Base-by-base conservation (phyloP, 2,888 invertebrate genomes). In the Morpho deidamia region DNA sequence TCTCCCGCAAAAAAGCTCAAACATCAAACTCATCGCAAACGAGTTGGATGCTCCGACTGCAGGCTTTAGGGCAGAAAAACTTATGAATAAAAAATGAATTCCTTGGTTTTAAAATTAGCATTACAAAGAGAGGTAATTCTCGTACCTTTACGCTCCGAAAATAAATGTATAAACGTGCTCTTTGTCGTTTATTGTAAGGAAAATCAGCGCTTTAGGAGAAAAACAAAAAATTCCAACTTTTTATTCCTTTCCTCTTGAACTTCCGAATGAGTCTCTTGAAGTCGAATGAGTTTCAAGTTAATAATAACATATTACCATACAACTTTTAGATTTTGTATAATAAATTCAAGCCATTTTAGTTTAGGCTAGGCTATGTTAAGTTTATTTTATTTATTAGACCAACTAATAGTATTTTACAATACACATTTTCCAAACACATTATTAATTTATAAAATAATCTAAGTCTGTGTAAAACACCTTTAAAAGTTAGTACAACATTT, bases 11-110 rank as follows among this genome's bases (percentile, higher is more conserved):
- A 67, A 62, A 62, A 67, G 59, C 60, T 72, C 49, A 42, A 75
- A 74, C 72, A 76, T 73, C 68, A 78, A 81, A 78, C 78, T 84
- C 80, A 83, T 84, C 82, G 72, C 77, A 74, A 77, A 76, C 76
- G 74, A 80, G 79, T 82, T 76, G 78, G 77, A 81, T 83, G 81
- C 83, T 83, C 81, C 71, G 76, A 81, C 83, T 82, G 84, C 77
- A 78, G 76, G 81, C 83, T 84, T 81, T 76, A 76, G 79, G 83
- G 81, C 83, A 83, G 83, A 86, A 87, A 87, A 87, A 86, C 86
- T 87, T 87, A 87, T 87, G 88, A 89, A 89, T 89, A 88, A 87
- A 87, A 86, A 86, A 88, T 87, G 87, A 87, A 88, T 84, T 83
- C 86, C 86, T 84, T 84, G 83, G 87, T 86, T 86, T 86, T 84